Evolutionary conservation across 2,888 invertebrate genomes (phyloP), one percentile per base, ranked within the genome.

Genomic region (Stenodema calcarata): DNA sequence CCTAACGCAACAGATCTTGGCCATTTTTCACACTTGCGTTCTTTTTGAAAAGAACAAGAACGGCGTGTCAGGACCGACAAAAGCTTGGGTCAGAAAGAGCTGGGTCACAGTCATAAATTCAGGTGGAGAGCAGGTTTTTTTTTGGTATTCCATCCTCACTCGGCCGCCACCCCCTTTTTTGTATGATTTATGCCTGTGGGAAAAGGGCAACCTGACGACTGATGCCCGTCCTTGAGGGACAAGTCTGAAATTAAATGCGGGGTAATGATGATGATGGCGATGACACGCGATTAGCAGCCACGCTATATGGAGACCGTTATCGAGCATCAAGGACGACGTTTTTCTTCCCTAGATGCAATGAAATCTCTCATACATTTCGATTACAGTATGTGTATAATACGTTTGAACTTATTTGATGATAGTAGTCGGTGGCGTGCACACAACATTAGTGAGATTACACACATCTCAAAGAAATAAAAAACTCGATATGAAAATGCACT

Each of bases 151-250:
- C 54, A 14, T 54, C 50, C 27, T 50, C 54, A 11, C 54, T 28
- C 11, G 27, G 28, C 30, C 80, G 16, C 9, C 54, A n/a, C 62
- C 69, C 82, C 18, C 14, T 69, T 70, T 82, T 82, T 47, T 70
- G 82, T 70, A 62, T 82, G 82, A 82, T 82, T 82, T 82, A 82
- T 82, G 82, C 47, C 82, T 82, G 82, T 82, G 82, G 70, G 82
- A 82, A 82, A 62, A 70, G 4, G 35, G 23, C 82, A 82, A 82
- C 82, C 82, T 82, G 82, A 30, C 42, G 70, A 35, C 70, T 18
- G 42, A 80, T 28, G 30, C 18, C 0, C 44, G 47, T 44, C 54
- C 80, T 30, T 28, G 30, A n/a, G 47, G 35, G 80, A 28, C 30
- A 30, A 50, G 30, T 80, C 50, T 23, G 54, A 50, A 80, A 80